These are phyloP conservation scores for Zonotrichia leucophrys DNA, from an alignment of 2,113 vertebrate species.

Conservation along the genomic window DNA sequence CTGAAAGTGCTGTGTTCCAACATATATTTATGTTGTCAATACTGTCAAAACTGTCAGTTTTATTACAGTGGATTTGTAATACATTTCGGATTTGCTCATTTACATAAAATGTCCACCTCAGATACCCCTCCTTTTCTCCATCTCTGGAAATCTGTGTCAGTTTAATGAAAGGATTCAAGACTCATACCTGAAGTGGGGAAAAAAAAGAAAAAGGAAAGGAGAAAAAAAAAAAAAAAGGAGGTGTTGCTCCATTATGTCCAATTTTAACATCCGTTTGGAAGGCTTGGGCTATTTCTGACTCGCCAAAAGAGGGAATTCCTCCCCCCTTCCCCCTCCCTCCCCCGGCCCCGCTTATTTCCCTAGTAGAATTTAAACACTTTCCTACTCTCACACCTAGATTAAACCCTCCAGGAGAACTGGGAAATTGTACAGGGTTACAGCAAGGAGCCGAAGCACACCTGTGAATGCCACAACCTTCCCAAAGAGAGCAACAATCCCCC, in stretches of 20 bases:
- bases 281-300: conserved; percentile 61
- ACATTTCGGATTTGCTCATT: conserved; percentile 78
- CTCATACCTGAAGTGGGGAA: background rate
- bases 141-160: conserved; percentile 68
- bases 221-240: background rate
- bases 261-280: conserved; percentile 49
- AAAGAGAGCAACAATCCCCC: background rate
- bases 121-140: conserved; percentile 58
- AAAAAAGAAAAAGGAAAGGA: background rate
- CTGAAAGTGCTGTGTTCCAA: conserved; percentile 81
- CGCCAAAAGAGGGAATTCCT: conserved; percentile 14
- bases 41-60: conserved; percentile 83
- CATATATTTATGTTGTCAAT: conserved; percentile 83
- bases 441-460: background rate
- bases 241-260: conserved; percentile 35
- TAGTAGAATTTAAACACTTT: conserved; percentile 8
- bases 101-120: conserved; percentile 78
- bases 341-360: background rate
- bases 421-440: background rate
- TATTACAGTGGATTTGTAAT: conserved; percentile 77
- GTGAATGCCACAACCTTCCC: background rate
- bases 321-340: background rate
- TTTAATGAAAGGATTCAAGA: conserved; percentile 69
- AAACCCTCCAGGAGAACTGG: background rate
- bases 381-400: background rate